Conservation (phyloP, 2,797 vertebrate genomes). For the Danio kyathit region DNA sequence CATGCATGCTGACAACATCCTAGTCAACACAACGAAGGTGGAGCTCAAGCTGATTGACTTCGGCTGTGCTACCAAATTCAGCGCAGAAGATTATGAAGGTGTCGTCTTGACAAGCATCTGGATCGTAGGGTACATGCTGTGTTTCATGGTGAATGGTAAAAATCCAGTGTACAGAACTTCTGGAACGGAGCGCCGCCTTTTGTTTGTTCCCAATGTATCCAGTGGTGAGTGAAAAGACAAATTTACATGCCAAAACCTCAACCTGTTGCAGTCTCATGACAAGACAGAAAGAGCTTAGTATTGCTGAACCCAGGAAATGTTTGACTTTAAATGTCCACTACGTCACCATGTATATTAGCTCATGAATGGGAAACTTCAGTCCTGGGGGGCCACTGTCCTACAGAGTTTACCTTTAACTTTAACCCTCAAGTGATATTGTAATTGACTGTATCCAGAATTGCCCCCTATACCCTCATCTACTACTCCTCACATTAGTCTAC, state of each 20-base stretch:
- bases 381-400: too few species aligned
- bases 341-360: neutral
- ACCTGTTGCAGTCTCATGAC: neutral
- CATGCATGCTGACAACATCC: neutral
- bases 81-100: too few species aligned
- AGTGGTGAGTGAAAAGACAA: neutral
- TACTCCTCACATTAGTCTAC: too few species aligned
- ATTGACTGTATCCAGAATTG: too few species aligned
- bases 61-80: neutral
- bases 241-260: neutral
- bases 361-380: too few species aligned
- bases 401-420: too few species aligned
- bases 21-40: neutral
- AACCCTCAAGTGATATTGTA: too few species aligned
- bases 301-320: neutral
- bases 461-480: too few species aligned
- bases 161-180: neutral
- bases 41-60: slow-evolving; percentile 5
- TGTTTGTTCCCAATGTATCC: neutral
- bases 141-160: neutral
- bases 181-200: too few species aligned
- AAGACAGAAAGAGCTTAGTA: neutral
- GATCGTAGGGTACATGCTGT: neutral
- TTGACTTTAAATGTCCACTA: too few species aligned
- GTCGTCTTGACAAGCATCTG: neutral